Conservation (phyloP, 2,113 vertebrate species). For the Ceyx cyanopectus region DNA sequence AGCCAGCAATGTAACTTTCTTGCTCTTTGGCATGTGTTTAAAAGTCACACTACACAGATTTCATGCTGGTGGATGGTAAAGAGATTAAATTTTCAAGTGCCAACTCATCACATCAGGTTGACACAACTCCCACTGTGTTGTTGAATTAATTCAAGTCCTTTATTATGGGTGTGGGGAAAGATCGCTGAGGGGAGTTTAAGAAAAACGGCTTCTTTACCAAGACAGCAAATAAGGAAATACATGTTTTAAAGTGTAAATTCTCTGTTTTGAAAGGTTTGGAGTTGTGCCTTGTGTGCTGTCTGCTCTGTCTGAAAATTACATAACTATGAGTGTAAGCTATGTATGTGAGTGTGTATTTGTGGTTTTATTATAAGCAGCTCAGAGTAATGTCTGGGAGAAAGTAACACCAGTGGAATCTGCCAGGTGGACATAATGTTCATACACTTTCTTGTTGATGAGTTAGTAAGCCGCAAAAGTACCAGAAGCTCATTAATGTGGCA, state of each 20-base stretch:
- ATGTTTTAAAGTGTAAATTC: slow-evolving; percentile 57
- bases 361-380: slow-evolving; percentile 18
- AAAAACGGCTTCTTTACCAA: slow-evolving; percentile 67
- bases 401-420: slow-evolving; percentile 21
- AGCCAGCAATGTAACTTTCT: slow-evolving; percentile 60
- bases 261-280: slow-evolving; percentile 14
- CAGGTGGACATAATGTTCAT: slow-evolving; percentile 24
- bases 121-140: slow-evolving; percentile 52
- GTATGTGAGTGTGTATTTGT: not conserved
- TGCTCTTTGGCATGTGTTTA: slow-evolving; percentile 40
- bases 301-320: slow-evolving; percentile 35
- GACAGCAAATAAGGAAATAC: slow-evolving; percentile 40
- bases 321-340: slow-evolving; percentile 9
- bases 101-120: slow-evolving; percentile 62
- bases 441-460: slow-evolving; percentile 26
- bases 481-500: slow-evolving; percentile 30
- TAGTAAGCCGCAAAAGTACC: slow-evolving; percentile 51
- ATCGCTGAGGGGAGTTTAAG: slow-evolving; percentile 22
- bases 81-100: slow-evolving; percentile 72
- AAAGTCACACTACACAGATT: slow-evolving; percentile 66
- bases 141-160: slow-evolving; percentile 61
- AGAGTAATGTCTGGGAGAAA: slow-evolving; percentile 19
- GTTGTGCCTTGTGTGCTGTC: slow-evolving; percentile 41
- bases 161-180: slow-evolving; percentile 38
- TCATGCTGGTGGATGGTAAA: slow-evolving; percentile 64